Percentiles rank a stretch among this genome's conserved stretches.
phyloP scores from a whole-genome alignment of 2,888 invertebrate genomes.

The Acanthosepion esculentum region DNA sequence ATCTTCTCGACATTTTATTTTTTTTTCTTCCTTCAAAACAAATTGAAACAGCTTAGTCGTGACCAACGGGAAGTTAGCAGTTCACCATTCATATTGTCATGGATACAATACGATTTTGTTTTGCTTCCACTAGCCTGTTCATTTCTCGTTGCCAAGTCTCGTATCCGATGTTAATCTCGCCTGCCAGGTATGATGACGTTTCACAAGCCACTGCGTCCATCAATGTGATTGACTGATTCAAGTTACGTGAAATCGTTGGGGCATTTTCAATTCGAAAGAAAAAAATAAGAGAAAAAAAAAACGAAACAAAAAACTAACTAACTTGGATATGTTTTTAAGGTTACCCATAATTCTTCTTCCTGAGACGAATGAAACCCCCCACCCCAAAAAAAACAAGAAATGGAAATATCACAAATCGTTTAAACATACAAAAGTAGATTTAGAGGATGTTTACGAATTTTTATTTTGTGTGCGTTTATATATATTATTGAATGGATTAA shows the following conservation, averaged over 20 bases:
- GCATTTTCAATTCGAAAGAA: not conserved
- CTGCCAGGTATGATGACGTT: not conserved
- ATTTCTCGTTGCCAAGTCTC: not conserved
- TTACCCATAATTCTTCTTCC: not conserved
- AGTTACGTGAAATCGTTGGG: not conserved
- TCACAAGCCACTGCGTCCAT: too few relatives aligned
- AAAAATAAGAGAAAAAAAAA: not conserved
- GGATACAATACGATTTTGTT: not conserved
- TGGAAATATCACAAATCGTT: not conserved
- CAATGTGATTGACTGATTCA: not conserved
- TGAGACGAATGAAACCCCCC: not conserved
- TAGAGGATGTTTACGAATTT: too few relatives aligned
- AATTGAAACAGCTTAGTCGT: not conserved
- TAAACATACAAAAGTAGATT: too few relatives aligned
- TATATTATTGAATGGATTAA: too few relatives aligned
- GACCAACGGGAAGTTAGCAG: not conserved
- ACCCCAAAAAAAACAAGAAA: not conserved
- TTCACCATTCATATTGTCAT: not conserved
- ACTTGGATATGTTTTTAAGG: not conserved
- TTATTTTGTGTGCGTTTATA: too few relatives aligned
- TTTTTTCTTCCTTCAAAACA: not conserved
- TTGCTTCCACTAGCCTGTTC: not conserved
- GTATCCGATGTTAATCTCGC: conserved; percentile 8
- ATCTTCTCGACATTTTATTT: not conserved
- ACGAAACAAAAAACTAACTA: not conserved